Conservation (phyloP, 1,140 invertebrate species). For the Papilio polytes region DNA sequence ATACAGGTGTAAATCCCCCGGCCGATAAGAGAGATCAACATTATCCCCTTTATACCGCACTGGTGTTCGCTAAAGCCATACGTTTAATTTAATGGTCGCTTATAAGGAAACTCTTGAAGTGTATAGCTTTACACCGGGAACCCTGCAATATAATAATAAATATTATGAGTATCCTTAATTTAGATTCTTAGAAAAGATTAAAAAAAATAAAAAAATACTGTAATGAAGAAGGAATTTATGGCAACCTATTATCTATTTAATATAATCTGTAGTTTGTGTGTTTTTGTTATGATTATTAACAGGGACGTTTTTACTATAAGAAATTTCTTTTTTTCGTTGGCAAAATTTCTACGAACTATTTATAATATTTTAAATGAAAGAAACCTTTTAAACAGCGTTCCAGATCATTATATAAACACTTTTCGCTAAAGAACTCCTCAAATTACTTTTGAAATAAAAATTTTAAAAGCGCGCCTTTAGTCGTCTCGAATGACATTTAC, state of each 20-base stretch:
- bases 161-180: neutral
- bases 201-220: neutral
- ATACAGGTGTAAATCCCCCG: conserved; percentile 32
- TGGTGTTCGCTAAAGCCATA: conserved; percentile 40
- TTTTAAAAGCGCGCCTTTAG: conserved; percentile 16
- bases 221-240: neutral
- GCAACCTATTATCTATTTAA: neutral
- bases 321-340: too few relatives aligned
- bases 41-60: conserved; percentile 36
- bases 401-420: neutral
- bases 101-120: conserved; percentile 40
- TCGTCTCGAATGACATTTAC: conserved; percentile 33
- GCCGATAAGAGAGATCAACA: conserved; percentile 40
- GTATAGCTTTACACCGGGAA: conserved; percentile 24
- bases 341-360: neutral
- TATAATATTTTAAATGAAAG: neutral
- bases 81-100: conserved; percentile 53
- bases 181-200: neutral
- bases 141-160: conserved; percentile 10
- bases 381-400: neutral
- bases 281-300: too few relatives aligned
- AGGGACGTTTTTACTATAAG: too few relatives aligned
- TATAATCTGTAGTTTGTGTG: neutral
- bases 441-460: conserved; percentile 20
- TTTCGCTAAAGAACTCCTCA: conserved; percentile 9